Base-by-base conservation (phyloP, 2,797 vertebrate species). In the Amblyopsis hoosieri region DNA sequence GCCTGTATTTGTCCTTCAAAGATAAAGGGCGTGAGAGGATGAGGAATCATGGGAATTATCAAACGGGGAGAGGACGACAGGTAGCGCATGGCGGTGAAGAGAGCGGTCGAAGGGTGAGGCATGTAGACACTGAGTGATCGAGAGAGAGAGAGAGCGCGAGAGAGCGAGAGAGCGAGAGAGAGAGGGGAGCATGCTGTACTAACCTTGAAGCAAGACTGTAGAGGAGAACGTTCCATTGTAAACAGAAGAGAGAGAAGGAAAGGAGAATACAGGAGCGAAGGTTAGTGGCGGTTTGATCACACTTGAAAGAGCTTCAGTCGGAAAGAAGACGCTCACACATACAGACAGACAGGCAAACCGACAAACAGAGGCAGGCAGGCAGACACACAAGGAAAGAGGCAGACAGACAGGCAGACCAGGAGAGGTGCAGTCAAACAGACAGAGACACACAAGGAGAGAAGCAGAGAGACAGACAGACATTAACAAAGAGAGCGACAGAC, bases 141-240 rank as follows among this genome's bases (percentile, higher is more conserved):
- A 79, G 78, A 60, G 14, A 51, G 48, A 23, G 58, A 87, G 73
- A 81, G 76, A 80, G 83, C 64, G 70, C 9, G 19, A 19, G 19
- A 19, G 19, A 19, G 19, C 1, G 19, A 1, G 19, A 19, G n/a
- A n/a, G n/a, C 17, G 19, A 23, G 19, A 3, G 17, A 58, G 54
- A 74, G 80, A 86, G 62, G 23, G 57, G 80, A 75, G 65, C 74
- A 23, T 73, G 82, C 76, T 0, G 72, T 87, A 92, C 92, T 92
- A 89, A 93, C 92, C 92, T 93, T 90, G 92, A 92, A 84, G 90
- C 83, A 80, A 92, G 64, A 85, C 92, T 93, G 90, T 67, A 81
- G 56, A 67, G 82, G 85, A 74, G 66, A 59, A 76, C 75, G 80
- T 78, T 83, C 83, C 76, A 74, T 54, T 69, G 84, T 81, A 87